These are phyloP conservation scores for Rutpela maculata DNA, from an alignment of 2,888 invertebrate species.

Conservation along the genomic window DNA sequence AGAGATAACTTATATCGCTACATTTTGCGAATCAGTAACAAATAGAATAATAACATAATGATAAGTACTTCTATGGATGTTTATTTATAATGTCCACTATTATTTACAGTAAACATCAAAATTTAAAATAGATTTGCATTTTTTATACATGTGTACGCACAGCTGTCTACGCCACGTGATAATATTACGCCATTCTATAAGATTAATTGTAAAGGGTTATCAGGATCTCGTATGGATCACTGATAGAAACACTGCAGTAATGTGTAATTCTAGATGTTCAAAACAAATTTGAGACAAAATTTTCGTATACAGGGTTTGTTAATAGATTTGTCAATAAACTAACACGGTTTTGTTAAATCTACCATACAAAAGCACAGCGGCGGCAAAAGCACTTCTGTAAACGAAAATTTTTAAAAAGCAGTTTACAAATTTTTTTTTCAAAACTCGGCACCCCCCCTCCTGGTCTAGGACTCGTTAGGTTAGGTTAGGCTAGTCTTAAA, in stretches of 20 bases:
- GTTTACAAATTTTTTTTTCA: no score
- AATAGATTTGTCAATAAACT: no score
- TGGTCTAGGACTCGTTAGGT: no score
- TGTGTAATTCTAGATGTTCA: neutral
- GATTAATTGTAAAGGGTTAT: slow-evolving; percentile 9
- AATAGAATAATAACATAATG: neutral
- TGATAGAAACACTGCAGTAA: neutral
- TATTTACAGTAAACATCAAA: slow-evolving; percentile 1
- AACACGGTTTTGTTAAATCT: no score
- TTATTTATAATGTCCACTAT: neutral
- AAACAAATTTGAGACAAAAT: neutral
- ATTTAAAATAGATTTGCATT: slow-evolving; percentile 13
- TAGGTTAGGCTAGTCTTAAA: no score
- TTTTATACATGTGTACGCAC: neutral
- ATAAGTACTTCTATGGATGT: neutral
- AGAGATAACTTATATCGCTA: neutral
- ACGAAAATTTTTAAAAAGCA: no score
- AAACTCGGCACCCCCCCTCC: no score
- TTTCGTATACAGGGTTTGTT: neutral
- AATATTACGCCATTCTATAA: slow-evolving; percentile 9
- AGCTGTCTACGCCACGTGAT: neutral
- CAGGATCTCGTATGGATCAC: neutral
- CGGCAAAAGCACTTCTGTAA: no score
- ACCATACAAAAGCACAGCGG: no score
- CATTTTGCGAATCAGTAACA: neutral